Evolutionary conservation across 2,113 vertebrate genomes (phyloP).

Genomic region (Ochotona princeps): DNA sequence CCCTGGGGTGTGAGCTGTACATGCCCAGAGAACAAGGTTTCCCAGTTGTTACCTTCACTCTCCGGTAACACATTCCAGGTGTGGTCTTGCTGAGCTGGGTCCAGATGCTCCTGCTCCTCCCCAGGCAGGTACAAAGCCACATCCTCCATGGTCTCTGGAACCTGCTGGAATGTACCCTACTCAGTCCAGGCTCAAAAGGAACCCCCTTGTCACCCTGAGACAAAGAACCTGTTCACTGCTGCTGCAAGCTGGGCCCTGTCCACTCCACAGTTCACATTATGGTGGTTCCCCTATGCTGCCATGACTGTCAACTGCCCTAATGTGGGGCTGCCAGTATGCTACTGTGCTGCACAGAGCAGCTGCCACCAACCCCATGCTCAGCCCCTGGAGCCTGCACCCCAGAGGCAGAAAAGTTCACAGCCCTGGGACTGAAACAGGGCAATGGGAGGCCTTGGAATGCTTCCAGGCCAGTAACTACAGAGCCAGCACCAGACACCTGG

Average conservation of each 20-base stretch:
- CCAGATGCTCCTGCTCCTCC: conserved; percentile 12
- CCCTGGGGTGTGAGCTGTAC: neutral
- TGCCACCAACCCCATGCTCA: no score
- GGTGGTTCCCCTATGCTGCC: no score
- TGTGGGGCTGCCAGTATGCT: no score
- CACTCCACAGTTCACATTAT: no score
- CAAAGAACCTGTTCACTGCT: neutral
- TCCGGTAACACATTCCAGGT: neutral
- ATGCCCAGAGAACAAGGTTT: neutral
- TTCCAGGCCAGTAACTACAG: neutral
- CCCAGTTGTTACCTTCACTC: neutral
- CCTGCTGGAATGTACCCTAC: neutral
- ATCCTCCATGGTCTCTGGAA: conserved; percentile 16
- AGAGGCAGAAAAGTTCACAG: neutral
- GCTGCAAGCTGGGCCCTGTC: neutral
- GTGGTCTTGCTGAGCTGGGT: neutral
- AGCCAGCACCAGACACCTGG: neutral
- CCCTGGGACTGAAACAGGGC: neutral
- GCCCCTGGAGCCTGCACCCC: neutral
- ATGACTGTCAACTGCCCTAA: no score
- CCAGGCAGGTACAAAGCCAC: conserved; percentile 22
- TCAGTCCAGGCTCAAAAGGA: neutral
- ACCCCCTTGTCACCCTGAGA: neutral
- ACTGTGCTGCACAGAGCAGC: neutral
- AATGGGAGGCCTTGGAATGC: neutral